Conservation (phyloP, 2,888 invertebrate species). For the Agonopterix alstromeriana region DNA sequence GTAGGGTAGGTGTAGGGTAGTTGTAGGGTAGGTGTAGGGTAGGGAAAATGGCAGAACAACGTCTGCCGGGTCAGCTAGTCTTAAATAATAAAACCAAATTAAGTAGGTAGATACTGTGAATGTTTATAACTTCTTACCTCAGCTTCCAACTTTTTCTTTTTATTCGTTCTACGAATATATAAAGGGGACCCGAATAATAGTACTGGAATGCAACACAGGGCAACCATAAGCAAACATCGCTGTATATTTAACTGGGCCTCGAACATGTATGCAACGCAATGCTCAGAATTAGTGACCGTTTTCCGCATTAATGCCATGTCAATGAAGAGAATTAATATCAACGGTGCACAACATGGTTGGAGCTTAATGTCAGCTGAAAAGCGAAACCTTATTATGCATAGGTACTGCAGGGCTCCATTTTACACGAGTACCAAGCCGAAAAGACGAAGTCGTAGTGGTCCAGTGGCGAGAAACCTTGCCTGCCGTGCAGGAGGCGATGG, state of each 20-base stretch:
- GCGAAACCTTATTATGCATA: background rate
- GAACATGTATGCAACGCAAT: slow-evolving; percentile 78
- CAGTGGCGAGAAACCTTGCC: too few species aligned
- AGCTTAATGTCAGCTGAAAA: slow-evolving; percentile 26
- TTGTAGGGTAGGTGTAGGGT: too few species aligned
- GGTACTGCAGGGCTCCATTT: too few species aligned
- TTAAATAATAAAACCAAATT: too few species aligned
- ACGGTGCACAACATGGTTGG: slow-evolving; percentile 80
- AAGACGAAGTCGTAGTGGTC: too few species aligned
- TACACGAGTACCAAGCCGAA: too few species aligned
- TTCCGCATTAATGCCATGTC: slow-evolving; percentile 81
- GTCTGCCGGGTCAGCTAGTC: too few species aligned
- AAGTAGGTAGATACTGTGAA: too few species aligned
- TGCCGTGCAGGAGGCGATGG: too few species aligned
- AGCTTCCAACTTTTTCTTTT: slow-evolving; percentile 14
- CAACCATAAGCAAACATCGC: slow-evolving; percentile 70
- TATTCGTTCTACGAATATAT: slow-evolving; percentile 12
- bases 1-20: too few species aligned
- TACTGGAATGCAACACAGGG: slow-evolving; percentile 81
- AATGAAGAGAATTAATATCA: slow-evolving; percentile 85
- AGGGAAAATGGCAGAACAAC: too few species aligned
- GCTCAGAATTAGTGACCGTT: too few species aligned
- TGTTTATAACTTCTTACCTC: background rate
- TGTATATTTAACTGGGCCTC: slow-evolving; percentile 73
- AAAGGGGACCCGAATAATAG: slow-evolving; percentile 85